Conservation (phyloP, 2,888 invertebrate genomes). For the Drosophila lacicola region DNA sequence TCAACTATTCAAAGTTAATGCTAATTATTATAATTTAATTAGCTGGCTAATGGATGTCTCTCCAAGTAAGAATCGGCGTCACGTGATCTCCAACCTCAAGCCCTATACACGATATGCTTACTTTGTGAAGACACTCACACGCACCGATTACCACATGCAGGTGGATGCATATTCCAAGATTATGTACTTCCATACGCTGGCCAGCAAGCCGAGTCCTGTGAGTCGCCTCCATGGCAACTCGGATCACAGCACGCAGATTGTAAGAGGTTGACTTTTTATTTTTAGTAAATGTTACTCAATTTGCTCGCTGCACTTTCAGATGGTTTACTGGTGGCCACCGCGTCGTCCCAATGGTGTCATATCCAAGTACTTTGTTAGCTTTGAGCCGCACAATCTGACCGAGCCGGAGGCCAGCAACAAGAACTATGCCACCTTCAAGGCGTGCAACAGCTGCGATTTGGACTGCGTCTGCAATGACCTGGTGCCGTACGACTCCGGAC, state of each 20-base stretch:
- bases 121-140: slow-evolving; percentile 96
- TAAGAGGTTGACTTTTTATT: slow-evolving; percentile 52
- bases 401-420: slow-evolving; percentile 20
- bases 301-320: slow-evolving; percentile 40
- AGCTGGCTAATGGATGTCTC: slow-evolving; percentile 89
- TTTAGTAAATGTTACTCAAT: background rate
- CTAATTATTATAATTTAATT: slow-evolving; percentile 6
- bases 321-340: slow-evolving; percentile 84
- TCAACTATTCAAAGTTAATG: background rate
- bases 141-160: slow-evolving; percentile 88
- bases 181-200: slow-evolving; percentile 91
- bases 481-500: slow-evolving; percentile 63
- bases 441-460: slow-evolving; percentile 24
- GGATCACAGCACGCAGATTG: slow-evolving; percentile 75
- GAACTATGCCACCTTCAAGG: slow-evolving; percentile 38
- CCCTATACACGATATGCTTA: slow-evolving; percentile 97
- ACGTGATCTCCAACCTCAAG: slow-evolving; percentile 89
- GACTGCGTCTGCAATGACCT: slow-evolving; percentile 62
- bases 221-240: slow-evolving; percentile 74
- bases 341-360: slow-evolving; percentile 76
- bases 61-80: slow-evolving; percentile 84
- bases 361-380: slow-evolving; percentile 70
- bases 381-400: slow-evolving; percentile 52
- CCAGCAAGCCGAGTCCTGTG: slow-evolving; percentile 84
- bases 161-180: slow-evolving; percentile 93